phyloP scores from a whole-genome alignment of 2,113 vertebrate genomes.

The Zapus hudsonius region DNA sequence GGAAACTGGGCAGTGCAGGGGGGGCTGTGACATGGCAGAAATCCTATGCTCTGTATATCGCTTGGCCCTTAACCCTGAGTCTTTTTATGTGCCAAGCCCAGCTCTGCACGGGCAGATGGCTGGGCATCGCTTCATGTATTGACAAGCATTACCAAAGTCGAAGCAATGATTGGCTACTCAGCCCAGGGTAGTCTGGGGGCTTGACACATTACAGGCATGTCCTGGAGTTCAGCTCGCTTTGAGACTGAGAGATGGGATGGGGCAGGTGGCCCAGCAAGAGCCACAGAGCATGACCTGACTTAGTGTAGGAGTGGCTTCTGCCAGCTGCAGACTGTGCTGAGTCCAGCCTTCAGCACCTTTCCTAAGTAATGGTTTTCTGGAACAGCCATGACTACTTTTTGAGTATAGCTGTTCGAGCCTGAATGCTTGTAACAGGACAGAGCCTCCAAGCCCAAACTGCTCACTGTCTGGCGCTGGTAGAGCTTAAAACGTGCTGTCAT shows the following conservation, averaged over 20 bases:
- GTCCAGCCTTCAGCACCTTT: neutral
- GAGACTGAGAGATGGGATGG: neutral
- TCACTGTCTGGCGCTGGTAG: neutral
- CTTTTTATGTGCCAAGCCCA: constrained; percentile 12
- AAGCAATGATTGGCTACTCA: neutral
- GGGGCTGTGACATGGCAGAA: neutral
- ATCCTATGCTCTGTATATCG: neutral
- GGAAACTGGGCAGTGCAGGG: neutral
- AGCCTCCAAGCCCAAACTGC: neutral
- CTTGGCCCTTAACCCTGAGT: neutral
- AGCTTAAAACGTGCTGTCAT: neutral
- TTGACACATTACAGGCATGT: neutral
- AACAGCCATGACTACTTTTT: neutral
- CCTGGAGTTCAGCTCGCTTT: neutral
- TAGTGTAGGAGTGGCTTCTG: neutral
- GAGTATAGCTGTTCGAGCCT: neutral
- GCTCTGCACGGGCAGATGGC: neutral
- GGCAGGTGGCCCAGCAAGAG: neutral
- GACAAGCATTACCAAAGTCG: neutral
- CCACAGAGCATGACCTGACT: neutral
- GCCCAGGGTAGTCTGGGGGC: neutral
- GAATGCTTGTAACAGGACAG: neutral
- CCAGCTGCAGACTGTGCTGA: neutral
- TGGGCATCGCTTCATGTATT: neutral
- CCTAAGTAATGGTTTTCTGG: neutral